Base-by-base conservation (phyloP, 2,797 vertebrate species). In the Lateolabrax maculatus region DNA sequence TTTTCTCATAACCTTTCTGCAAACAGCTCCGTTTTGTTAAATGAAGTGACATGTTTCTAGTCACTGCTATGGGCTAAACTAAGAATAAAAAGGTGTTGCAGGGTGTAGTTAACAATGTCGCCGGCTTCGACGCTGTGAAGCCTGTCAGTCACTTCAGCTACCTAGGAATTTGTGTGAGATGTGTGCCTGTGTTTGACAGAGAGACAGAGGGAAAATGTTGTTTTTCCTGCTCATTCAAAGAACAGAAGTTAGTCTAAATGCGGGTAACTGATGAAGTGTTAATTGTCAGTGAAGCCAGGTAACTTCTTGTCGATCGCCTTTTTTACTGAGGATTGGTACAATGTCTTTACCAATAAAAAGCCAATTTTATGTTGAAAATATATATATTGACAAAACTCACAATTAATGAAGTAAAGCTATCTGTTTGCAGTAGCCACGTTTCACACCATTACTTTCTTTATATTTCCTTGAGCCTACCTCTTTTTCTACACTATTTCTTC, bases 51-150 rank as follows among this genome's bases (percentile, higher is more conserved):
- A 49, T 21, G 44, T 48, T 48, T 19, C 6, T 18, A 48, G 44
- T 48, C 5, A 48, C 19, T 7, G 2, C 7, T 21, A 39, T 57
- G 44, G 25, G 25, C 23, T 7, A 41, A 53, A 36, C 36, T 12
- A 7, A n/a, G 41, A 53, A 78, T 58, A 27, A 51, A 46, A 70
- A 21, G 15, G 3, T 56, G 60, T 56, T 77, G 56, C 75, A 44
- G 48, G n/a, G 4, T 61, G 37, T 37, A 36, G 36, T 66, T 52
- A 71, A 67, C 31, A 43, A 56, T n/a, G 46, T 6, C 46, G 18
- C 66, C 48, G 49, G 31, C 23, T 52, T 7, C n/a, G 34, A 52
- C 19, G 53, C 44, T 56, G 46, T 31, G 43, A 64, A 43, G 36
- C 37, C 46, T 70, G 65, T 15, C 37, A 52, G 43, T 71, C 31